Conservation (phyloP, 2,113 vertebrate species). For the Penelope pileata region DNA sequence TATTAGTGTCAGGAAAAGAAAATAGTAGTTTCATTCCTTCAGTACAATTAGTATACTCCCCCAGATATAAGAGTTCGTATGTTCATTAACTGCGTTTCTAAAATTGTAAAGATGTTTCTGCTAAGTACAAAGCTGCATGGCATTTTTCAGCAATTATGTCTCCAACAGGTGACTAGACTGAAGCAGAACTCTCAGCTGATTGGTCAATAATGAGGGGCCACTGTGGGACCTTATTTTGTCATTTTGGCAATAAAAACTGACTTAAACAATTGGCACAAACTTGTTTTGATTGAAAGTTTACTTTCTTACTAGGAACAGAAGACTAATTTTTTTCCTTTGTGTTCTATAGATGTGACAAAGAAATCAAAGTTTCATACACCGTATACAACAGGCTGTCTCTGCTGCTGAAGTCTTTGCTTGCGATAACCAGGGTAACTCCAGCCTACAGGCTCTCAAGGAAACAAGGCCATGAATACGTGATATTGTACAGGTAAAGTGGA, state of each 20-base stretch:
- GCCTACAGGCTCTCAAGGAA: constrained; percentile 97
- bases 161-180: neutral
- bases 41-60: neutral
- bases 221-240: neutral
- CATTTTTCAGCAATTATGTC: neutral
- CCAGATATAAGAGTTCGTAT: neutral
- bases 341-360: constrained; percentile 91
- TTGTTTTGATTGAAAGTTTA: neutral
- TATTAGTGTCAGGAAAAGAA: neutral
- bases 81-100: neutral
- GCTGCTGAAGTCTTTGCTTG: constrained; percentile 95
- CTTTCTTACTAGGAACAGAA: neutral
- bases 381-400: constrained; percentile 98
- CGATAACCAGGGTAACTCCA: constrained; percentile 96
- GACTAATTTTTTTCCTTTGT: constrained; percentile 25
- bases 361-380: constrained; percentile 98
- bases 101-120: neutral
- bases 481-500: constrained; percentile 91
- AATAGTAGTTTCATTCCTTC: neutral
- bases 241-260: neutral
- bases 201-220: neutral
- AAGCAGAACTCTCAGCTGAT: neutral
- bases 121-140: neutral
- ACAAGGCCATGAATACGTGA: constrained; percentile 98
- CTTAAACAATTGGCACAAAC: neutral